Evolutionary conservation across 1,140 invertebrate species (phyloP), one percentile per base, ranked within the genome.

Genomic region (Rhagoletis zephyria): DNA sequence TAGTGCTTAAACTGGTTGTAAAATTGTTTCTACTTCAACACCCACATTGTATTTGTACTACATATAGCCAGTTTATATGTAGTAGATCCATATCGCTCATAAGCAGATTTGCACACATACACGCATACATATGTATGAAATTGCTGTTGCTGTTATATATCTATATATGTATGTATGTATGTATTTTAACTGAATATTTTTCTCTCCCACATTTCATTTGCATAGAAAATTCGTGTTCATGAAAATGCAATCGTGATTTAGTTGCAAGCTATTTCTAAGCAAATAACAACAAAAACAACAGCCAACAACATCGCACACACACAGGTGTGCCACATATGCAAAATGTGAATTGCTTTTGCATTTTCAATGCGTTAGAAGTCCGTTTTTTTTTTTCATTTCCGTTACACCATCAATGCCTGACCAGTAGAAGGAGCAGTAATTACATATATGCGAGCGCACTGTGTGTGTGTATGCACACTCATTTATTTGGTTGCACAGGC

Each of bases 281-380:
- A 19, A 40, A 64, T 19, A 64, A 64, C n/a, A 64, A 67, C 64
- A 64, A 64, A 14, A 64, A 16, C 63, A 64, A n/a, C 9, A 65
- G 4, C 19, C 19, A 40, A 67, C 30, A 67, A 74, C 14, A 74
- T 45, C 42, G 7, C 67, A 74, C 30, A 30, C 30, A 5, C 14
- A 16, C 2, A 12, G 61, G 61, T 63, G 4, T 63, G 12, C 6
- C 59, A 67, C 67, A 56, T 10, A 56, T 56, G 51, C 12, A 48
- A 14, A 48, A 4, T 67, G 64, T 30, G 67, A 12, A 74, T 74
- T 74, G 16, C 67, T 48, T 74, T 74, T 74, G 67, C 67, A 74
- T 74, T 74, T 74, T 74, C 67, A 74, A 74, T 74, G 42, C 67
- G 42, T 74, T 45, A n/a, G 67, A 74, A 74, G 67, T 74, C 67